Evolutionary conservation across 2,113 vertebrate species (phyloP).

Genomic region (Solea senegalensis): DNA sequence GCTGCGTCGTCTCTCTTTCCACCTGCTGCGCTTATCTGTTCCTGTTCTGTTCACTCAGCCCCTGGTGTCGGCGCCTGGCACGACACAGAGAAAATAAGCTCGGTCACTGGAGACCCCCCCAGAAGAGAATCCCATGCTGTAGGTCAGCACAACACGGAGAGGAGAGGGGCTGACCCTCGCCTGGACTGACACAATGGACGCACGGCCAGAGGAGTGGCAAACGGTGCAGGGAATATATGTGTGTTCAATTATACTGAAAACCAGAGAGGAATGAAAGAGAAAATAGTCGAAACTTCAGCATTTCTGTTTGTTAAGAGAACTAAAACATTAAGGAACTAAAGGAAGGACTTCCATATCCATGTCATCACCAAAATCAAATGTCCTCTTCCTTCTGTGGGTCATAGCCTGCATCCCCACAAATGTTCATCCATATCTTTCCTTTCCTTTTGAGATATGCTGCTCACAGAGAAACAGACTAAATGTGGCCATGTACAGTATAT

Average conservation of each 20-base stretch:
- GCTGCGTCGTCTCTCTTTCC: conserved; percentile 28
- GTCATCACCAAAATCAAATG: no score
- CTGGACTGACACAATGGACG: conserved; percentile 51
- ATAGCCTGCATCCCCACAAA: no score
- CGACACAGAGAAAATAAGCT: conserved; percentile 53
- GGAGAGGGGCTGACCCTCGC: conserved; percentile 52
- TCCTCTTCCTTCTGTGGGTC: no score
- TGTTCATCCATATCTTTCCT: no score
- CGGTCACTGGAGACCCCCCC: conserved; percentile 61
- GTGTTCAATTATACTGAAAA: conserved; percentile 53
- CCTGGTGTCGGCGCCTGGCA: conserved; percentile 47
- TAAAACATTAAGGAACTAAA: no score
- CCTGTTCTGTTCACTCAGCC: conserved; percentile 53
- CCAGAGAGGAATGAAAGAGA: conserved; percentile 33
- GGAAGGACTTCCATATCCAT: no score
- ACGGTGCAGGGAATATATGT: conserved; percentile 55
- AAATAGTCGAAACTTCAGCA: not conserved
- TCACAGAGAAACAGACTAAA: no score
- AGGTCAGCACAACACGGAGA: conserved; percentile 52
- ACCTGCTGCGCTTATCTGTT: conserved; percentile 66
- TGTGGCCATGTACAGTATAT: no score
- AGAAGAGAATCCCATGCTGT: conserved; percentile 48
- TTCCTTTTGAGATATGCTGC: no score
- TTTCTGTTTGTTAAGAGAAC: not conserved
- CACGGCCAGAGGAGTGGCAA: conserved; percentile 32